Percentiles rank a stretch among this genome's conserved stretches.
These are phyloP conservation scores for Tuta absoluta DNA, from an alignment of 2,888 invertebrate species.

Conservation along the genomic window DNA sequence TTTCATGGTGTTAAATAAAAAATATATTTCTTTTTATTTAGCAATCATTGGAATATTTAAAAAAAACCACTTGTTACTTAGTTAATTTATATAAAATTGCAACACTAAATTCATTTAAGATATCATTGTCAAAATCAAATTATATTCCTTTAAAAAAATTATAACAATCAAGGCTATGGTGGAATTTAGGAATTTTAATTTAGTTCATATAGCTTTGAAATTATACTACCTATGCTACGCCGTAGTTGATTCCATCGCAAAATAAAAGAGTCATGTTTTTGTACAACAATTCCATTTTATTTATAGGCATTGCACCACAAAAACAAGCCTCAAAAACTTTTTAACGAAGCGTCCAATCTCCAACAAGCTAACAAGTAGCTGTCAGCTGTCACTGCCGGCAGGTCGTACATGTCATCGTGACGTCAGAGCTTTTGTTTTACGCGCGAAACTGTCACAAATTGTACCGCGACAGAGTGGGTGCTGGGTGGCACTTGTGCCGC, in stretches of 20 bases:
- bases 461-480: not conserved
- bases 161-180: too few species aligned
- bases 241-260: not conserved
- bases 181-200: too few species aligned
- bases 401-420: constrained; percentile 18
- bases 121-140: too few species aligned
- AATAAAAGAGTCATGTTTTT: not conserved
- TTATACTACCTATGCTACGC: not conserved
- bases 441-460: constrained; percentile 10
- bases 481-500: not conserved
- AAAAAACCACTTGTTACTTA: too few species aligned
- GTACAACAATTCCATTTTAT: not conserved
- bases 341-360: constrained; percentile 18
- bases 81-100: too few species aligned
- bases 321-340: constrained; percentile 5
- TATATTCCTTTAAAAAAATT: too few species aligned
- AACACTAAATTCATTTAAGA: too few species aligned
- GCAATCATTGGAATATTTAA: too few species aligned
- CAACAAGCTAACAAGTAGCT: constrained; percentile 22
- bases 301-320: not conserved
- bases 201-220: too few species aligned
- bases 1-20: too few species aligned
- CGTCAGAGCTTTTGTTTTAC: constrained; percentile 19
- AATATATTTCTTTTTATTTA: too few species aligned
- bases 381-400: constrained; percentile 13